phyloP scores from a whole-genome alignment of 2,113 vertebrate genomes.

The Otolemur garnettii region DNA sequence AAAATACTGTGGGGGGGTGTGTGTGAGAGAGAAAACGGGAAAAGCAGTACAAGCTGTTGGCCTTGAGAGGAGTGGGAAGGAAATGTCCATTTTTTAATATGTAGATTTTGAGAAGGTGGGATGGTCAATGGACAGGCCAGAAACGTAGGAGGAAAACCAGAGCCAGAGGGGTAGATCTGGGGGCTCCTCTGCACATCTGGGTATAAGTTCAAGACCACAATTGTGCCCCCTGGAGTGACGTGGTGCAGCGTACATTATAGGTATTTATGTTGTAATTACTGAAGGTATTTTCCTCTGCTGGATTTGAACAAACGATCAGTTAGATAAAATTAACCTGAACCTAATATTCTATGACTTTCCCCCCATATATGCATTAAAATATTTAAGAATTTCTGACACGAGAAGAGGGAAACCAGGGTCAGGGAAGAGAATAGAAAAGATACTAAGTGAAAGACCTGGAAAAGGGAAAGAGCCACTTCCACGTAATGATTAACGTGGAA shows the following conservation, averaged over 20 bases:
- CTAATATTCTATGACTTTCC: background rate
- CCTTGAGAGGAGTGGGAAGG: background rate
- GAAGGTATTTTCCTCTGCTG: background rate
- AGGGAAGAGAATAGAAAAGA: background rate
- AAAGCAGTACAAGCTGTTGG: background rate
- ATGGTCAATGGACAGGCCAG: background rate
- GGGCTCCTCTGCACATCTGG: background rate
- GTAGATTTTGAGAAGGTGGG: background rate
- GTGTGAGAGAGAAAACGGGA: background rate
- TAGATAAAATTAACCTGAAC: background rate
- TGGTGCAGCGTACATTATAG: background rate
- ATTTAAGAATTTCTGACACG: background rate
- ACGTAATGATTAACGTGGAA: background rate
- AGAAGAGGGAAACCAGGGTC: background rate
- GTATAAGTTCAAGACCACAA: background rate
- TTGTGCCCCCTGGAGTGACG: background rate
- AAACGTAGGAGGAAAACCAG: background rate
- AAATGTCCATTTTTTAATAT: background rate
- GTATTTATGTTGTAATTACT: background rate
- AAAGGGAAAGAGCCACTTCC: background rate
- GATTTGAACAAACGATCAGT: constrained; percentile 15
- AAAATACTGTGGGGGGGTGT: background rate
- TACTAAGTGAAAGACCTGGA: background rate
- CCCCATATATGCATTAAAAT: background rate
- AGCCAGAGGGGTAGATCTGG: background rate